These are phyloP conservation scores for Smutsia temminckii DNA, from an alignment of 2,797 vertebrate species.

Conservation along the genomic window DNA sequence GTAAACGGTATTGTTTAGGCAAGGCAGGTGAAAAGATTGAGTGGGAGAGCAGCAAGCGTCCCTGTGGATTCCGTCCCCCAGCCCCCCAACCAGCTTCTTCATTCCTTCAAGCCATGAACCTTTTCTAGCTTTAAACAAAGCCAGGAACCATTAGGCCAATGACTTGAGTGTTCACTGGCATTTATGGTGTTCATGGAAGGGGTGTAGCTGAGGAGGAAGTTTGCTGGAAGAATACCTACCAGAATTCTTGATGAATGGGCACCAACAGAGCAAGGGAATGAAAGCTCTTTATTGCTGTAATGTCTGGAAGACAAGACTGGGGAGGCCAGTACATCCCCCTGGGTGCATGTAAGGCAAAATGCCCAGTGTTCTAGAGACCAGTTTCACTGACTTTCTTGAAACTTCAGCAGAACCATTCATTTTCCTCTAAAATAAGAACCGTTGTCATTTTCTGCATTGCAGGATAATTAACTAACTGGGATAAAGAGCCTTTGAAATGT, in stretches of 20 bases:
- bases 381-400: conserved; percentile 32
- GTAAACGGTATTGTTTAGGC: background rate
- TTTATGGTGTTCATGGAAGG: background rate
- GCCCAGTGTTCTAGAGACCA: background rate
- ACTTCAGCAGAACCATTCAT: conserved; percentile 53
- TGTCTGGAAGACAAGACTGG: rapidly evolving
- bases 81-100: background rate
- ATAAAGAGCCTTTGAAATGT: conserved; percentile 58
- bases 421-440: conserved; percentile 59
- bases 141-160: background rate
- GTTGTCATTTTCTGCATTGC: conserved; percentile 33
- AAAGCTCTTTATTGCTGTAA: background rate
- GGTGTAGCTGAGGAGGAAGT: background rate
- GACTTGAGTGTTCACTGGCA: background rate
- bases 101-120: background rate
- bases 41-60: background rate
- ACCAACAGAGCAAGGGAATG: rapidly evolving
- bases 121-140: background rate
- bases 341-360: background rate
- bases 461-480: conserved; percentile 61
- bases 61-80: background rate
- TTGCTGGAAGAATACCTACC: background rate
- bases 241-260: background rate
- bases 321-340: background rate
- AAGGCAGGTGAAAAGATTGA: background rate